Evolutionary conservation across 2,797 vertebrate species (phyloP).

Genomic region (Novumbra hubbsi): DNA sequence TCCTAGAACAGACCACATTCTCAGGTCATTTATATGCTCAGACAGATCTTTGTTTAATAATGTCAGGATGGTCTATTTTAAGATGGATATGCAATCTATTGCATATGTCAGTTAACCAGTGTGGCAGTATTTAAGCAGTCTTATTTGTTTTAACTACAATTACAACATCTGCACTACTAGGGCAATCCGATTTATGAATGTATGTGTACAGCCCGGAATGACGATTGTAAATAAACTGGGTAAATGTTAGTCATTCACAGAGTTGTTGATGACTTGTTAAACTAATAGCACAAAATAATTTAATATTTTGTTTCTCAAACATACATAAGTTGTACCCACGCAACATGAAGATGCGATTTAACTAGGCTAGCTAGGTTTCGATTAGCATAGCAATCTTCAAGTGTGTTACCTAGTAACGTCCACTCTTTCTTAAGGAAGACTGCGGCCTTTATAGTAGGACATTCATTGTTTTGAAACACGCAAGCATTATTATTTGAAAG

Average conservation of each 20-base stretch:
- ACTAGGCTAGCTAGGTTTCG: neutral
- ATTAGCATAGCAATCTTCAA: neutral
- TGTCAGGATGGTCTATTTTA: neutral
- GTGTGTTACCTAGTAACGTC: neutral
- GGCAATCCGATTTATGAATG: too few relatives aligned
- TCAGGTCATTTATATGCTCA: neutral
- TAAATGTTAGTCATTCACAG: too few relatives aligned
- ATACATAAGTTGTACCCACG: neutral
- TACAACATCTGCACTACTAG: too few relatives aligned
- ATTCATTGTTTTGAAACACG: neutral
- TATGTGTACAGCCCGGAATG: too few relatives aligned
- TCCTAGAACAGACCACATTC: slow-evolving; percentile 40
- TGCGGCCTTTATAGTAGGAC: neutral
- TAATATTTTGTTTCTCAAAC: too few relatives aligned
- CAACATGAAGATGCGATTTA: neutral
- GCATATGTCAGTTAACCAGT: too few relatives aligned
- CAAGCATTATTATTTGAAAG: too few relatives aligned
- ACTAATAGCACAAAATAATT: neutral
- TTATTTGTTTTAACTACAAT: too few relatives aligned
- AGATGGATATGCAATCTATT: too few relatives aligned
- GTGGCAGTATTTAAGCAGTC: too few relatives aligned
- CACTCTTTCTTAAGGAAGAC: neutral
- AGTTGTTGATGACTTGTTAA: neutral
- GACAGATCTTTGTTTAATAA: neutral
- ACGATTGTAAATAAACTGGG: too few relatives aligned